These are phyloP conservation scores for Drosophila paramelanica DNA, from an alignment of 2,888 invertebrate species.

Conservation along the genomic window DNA sequence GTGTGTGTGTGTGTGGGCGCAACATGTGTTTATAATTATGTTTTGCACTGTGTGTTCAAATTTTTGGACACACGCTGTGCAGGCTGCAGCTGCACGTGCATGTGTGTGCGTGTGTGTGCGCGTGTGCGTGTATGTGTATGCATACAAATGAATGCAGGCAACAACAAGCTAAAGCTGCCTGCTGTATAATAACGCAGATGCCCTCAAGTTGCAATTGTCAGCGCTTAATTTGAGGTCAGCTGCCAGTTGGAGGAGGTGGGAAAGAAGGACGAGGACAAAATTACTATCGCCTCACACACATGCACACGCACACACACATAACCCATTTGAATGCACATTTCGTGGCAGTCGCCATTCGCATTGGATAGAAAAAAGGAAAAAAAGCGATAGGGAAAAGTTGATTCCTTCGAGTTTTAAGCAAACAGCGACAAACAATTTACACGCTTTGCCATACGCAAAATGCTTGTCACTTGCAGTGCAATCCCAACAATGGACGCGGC, in stretches of 20 bases:
- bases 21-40: conserved; percentile 82
- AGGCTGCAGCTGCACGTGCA: conserved; percentile 17
- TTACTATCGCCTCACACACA: neutral
- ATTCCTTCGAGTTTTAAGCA: conserved; percentile 31
- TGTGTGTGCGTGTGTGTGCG: conserved; percentile 24
- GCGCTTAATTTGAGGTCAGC: conserved; percentile 70
- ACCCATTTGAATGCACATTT: neutral
- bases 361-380: neutral
- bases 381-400: conserved; percentile 13
- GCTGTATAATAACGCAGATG: conserved; percentile 33
- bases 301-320: conserved; percentile 1
- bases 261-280: neutral
- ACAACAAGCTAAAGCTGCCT: conserved; percentile 17
- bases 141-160: conserved; percentile 59
- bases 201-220: conserved; percentile 66
- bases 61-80: conserved; percentile 34
- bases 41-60: conserved; percentile 57
- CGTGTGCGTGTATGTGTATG: conserved; percentile 21
- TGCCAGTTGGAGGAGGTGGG: neutral
- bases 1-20: conserved; percentile 37
- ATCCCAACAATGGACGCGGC: conserved; percentile 58
- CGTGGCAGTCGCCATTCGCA: neutral
- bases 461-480: conserved; percentile 76
- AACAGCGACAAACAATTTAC: conserved; percentile 61
- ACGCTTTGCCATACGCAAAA: conserved; percentile 75